These are phyloP conservation scores for Darevskia nairensis DNA, from an alignment of 2,797 vertebrate species.

Conservation along the genomic window DNA sequence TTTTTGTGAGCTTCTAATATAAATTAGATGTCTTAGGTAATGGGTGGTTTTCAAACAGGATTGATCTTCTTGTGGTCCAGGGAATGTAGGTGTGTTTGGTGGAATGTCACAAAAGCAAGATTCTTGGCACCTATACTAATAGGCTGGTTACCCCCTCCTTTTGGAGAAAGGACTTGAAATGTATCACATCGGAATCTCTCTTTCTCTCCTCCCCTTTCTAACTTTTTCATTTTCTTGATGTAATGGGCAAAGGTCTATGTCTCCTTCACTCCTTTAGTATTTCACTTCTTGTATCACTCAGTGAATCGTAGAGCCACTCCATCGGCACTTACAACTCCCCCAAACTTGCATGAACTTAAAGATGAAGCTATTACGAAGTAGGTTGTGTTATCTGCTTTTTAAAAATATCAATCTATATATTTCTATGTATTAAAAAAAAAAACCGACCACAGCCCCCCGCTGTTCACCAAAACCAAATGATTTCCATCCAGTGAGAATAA, in stretches of 20 bases:
- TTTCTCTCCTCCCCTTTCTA: constrained; percentile 63
- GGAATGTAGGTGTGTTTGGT: constrained; percentile 73
- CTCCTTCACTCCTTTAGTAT: constrained; percentile 78
- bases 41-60: constrained; percentile 78
- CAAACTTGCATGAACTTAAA: constrained; percentile 73
- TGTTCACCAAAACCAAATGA: constrained; percentile 63
- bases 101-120: constrained; percentile 74
- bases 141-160: constrained; percentile 75
- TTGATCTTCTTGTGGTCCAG: constrained; percentile 79
- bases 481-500: constrained; percentile 59
- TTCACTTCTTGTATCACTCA: constrained; percentile 71
- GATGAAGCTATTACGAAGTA: constrained; percentile 63
- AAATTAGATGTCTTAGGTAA: constrained; percentile 84
- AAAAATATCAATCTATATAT: constrained; percentile 50
- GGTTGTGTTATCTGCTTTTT: constrained; percentile 57
- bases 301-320: constrained; percentile 70
- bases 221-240: constrained; percentile 74
- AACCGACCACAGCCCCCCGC: constrained; percentile 31
- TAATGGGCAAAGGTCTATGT: constrained; percentile 74
- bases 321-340: constrained; percentile 63
- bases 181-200: constrained; percentile 63
- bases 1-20: constrained; percentile 80
- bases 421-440: constrained; percentile 18
- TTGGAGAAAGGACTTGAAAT: constrained; percentile 75
- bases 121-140: constrained; percentile 79